Conservation (phyloP, 2,113 vertebrate genomes). For the Zonotrichia leucophrys region DNA sequence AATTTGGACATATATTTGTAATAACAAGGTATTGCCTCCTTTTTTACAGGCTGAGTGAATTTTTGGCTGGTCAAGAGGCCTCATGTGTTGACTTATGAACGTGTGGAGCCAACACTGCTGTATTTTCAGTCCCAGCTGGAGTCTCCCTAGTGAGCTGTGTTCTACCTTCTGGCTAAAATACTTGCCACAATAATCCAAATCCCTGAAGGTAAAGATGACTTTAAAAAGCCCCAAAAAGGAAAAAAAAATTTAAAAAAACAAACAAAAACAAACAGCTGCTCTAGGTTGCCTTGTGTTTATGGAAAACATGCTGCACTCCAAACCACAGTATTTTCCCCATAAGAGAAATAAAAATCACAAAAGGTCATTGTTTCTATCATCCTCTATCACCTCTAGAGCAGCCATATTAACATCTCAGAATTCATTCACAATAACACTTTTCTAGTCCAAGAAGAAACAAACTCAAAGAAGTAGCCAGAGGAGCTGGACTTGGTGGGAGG, state of each 20-base stretch:
- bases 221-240: background rate
- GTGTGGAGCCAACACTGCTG: background rate
- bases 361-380: background rate
- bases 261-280: background rate
- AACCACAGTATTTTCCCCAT: background rate
- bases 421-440: background rate
- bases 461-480: background rate
- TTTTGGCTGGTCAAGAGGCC: background rate
- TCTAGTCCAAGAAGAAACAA: background rate
- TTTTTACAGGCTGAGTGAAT: background rate
- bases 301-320: background rate
- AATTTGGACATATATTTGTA: background rate
- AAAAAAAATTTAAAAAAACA: background rate
- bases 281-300: background rate
- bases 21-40: background rate
- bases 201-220: slow-evolving; percentile 5
- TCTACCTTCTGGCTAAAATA: slow-evolving; percentile 43
- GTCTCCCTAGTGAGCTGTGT: background rate
- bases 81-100: background rate
- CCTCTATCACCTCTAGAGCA: background rate
- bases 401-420: background rate
- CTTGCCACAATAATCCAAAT: slow-evolving; percentile 12
- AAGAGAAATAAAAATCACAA: background rate
- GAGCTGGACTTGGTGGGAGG: background rate
- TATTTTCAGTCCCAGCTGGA: slow-evolving; percentile 44